These are phyloP conservation scores for Sarcophaga carnaria DNA, from an alignment of 2,888 invertebrate species.

Conservation along the genomic window DNA sequence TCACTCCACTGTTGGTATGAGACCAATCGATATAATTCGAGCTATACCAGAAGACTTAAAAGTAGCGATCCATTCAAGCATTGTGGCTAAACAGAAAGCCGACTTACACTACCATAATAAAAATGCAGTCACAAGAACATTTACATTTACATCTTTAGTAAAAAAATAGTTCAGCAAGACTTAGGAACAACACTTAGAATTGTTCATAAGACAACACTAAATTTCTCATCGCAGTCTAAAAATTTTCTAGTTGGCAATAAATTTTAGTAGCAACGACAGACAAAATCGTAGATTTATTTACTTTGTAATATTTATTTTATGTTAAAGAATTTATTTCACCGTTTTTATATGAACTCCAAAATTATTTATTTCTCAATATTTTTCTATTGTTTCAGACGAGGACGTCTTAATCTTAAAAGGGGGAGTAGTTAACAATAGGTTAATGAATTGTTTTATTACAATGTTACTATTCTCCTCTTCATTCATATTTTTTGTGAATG, in stretches of 20 bases:
- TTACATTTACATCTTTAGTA: conserved; percentile 20
- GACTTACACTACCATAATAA: neutral
- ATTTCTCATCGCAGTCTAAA: too few species aligned
- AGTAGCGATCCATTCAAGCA: neutral
- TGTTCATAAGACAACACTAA: too few species aligned
- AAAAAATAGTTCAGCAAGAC: conserved; percentile 16
- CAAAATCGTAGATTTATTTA: too few species aligned
- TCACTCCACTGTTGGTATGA: conserved; percentile 10
- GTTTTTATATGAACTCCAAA: too few species aligned
- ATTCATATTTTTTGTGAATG: too few species aligned
- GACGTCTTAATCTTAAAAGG: conserved; percentile 9
- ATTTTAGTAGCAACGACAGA: too few species aligned
- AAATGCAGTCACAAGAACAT: neutral
- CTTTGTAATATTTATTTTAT: too few species aligned
- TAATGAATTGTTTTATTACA: too few species aligned
- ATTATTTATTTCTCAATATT: too few species aligned
- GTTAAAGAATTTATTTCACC: too few species aligned
- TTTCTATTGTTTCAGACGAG: neutral
- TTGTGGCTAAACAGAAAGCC: neutral
- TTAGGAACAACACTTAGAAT: neutral
- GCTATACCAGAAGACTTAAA: neutral
- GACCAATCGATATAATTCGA: neutral
- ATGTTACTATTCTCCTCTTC: too few species aligned
- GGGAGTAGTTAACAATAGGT: conserved; percentile 1
- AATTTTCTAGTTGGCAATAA: too few species aligned